A percentile compares a stretch with the other conserved stretches of the same genome.
Evolutionary conservation across 2,797 vertebrate species (phyloP).

Genomic region (Hybognathus amarus): DNA sequence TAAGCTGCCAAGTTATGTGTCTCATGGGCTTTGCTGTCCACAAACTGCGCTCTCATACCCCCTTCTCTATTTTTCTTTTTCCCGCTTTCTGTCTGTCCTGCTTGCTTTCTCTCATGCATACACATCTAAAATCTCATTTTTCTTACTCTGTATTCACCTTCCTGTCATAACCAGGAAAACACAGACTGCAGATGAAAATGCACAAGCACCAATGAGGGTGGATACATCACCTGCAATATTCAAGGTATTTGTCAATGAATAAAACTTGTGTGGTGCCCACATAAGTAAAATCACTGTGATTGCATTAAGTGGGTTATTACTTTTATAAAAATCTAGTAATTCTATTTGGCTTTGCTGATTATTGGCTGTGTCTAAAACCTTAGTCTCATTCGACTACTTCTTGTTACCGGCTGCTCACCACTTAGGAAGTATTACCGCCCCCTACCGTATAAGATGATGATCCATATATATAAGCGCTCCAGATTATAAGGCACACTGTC

Average conservation of each 20-base stretch:
- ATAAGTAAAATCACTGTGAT: background rate
- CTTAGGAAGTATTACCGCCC: too few relatives aligned
- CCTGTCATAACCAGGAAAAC: slow-evolving; percentile 4
- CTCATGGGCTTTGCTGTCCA: slow-evolving; percentile 53
- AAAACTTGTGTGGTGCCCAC: background rate
- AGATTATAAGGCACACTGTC: too few relatives aligned
- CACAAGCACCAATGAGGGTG: background rate
- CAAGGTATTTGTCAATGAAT: background rate
- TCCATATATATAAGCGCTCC: too few relatives aligned
- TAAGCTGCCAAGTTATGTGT: slow-evolving; percentile 58
- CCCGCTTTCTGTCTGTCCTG: slow-evolving; percentile 32
- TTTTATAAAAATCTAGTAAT: background rate
- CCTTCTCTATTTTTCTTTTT: slow-evolving; percentile 34
- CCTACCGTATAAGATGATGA: too few relatives aligned
- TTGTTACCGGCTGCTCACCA: too few relatives aligned
- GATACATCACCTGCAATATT: background rate
- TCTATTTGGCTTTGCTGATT: background rate
- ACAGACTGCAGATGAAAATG: slow-evolving; percentile 1
- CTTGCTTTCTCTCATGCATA: slow-evolving; percentile 41
- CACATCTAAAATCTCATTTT: slow-evolving; percentile 35
- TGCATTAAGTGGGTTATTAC: background rate
- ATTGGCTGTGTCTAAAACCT: background rate
- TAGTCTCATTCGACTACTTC: too few relatives aligned
- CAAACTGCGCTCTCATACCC: slow-evolving; percentile 50
- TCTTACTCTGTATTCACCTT: background rate